phyloP scores from a whole-genome alignment of 2,888 invertebrate genomes.

The Dastarcus helophoroides region DNA sequence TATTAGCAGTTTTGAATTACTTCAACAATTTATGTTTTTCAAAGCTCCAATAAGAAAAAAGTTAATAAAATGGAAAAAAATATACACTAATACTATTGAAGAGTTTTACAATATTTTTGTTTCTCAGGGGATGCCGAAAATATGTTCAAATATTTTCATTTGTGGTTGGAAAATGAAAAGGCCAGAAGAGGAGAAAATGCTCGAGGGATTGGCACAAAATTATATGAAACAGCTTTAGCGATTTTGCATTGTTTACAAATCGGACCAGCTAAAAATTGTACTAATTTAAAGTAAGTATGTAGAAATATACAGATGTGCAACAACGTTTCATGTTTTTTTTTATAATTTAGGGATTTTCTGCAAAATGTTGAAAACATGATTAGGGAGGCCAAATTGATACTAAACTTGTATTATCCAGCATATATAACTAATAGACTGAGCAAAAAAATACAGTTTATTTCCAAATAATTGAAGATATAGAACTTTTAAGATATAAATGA shows the following conservation, averaged over 20 bases:
- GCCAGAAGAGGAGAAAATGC: slow-evolving; percentile 25
- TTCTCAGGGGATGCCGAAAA: slow-evolving; percentile 24
- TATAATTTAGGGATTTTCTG: slow-evolving; percentile 23
- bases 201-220: slow-evolving; percentile 24
- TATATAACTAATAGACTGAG: slow-evolving; percentile 27
- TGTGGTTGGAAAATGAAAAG: slow-evolving; percentile 27
- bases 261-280: slow-evolving; percentile 24
- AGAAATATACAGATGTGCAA: neutral
- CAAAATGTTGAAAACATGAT: slow-evolving; percentile 27
- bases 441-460: slow-evolving; percentile 28
- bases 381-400: slow-evolving; percentile 26
- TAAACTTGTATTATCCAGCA: slow-evolving; percentile 28
- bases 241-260: slow-evolving; percentile 26
- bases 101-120: neutral
- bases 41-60: no score
- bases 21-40: no score
- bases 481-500: no score
- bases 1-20: no score
- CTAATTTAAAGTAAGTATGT: slow-evolving; percentile 23
- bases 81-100: neutral
- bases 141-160: slow-evolving; percentile 28
- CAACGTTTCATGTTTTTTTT: neutral
- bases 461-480: no score
- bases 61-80: no score
- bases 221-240: slow-evolving; percentile 27